Evolutionary conservation across 2,113 vertebrate genomes (phyloP).

Genomic region (Hepsetus odoe): DNA sequence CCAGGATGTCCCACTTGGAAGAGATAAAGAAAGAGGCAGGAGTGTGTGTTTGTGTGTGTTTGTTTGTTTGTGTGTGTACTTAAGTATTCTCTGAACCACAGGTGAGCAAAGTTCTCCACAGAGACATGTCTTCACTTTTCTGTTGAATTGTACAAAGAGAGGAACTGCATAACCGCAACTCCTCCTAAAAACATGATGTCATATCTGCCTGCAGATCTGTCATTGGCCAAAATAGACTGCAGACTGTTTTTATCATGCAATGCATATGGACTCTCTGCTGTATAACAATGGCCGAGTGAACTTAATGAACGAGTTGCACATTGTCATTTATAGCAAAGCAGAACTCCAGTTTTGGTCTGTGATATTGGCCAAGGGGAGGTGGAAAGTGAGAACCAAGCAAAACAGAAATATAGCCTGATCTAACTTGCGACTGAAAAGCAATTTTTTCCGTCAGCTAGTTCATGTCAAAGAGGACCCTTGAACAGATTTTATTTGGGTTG

Average conservation of each 20-base stretch:
- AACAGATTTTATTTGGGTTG: too few species aligned
- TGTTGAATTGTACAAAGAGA: background rate
- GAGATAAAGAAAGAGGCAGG: background rate
- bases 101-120: slow-evolving; percentile 9
- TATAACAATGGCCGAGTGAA: background rate
- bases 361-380: too few species aligned
- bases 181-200: background rate
- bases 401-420: too few species aligned
- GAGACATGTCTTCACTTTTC: slow-evolving; percentile 8
- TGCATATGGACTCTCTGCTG: background rate
- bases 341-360: background rate
- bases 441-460: too few species aligned
- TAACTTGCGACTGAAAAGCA: too few species aligned
- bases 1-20: slow-evolving; percentile 25
- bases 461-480: too few species aligned
- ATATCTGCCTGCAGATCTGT: too few species aligned
- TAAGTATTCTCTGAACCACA: slow-evolving; percentile 18
- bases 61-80: slow-evolving; percentile 29
- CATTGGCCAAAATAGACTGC: background rate
- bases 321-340: background rate
- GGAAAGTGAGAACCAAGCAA: too few species aligned
- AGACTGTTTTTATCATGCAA: background rate
- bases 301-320: background rate
- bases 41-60: slow-evolving; percentile 19
- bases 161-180: slow-evolving; percentile 4